phyloP scores from a whole-genome alignment of 2,113 vertebrate species.

The Puffinus mauretanicus region DNA sequence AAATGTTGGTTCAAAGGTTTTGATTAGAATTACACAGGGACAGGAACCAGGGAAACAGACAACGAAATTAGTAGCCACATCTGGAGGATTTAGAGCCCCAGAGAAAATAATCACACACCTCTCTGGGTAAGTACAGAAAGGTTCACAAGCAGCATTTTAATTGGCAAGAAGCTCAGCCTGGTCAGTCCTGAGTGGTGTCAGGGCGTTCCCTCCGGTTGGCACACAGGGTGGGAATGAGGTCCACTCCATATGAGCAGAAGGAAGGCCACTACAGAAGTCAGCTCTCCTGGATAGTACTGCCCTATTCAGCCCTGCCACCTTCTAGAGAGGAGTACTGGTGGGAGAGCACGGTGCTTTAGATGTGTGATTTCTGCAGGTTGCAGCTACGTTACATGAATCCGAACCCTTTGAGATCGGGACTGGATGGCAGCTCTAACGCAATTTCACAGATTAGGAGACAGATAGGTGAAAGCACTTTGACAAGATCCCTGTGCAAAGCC shows the following conservation, averaged over 20 bases:
- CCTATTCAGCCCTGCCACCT: neutral
- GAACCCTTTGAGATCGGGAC: fast-evolving
- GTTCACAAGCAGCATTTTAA: neutral
- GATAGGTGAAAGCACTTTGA: neutral
- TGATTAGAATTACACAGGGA: neutral
- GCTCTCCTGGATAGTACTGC: neutral
- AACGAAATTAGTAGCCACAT: neutral
- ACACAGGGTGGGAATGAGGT: neutral
- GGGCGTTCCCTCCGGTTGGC: fast-evolving
- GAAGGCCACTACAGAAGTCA: neutral
- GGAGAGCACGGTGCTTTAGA: fast-evolving
- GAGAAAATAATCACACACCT: neutral
- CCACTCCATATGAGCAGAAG: neutral
- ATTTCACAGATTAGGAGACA: neutral
- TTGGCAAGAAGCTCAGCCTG: neutral
- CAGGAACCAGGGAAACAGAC: neutral
- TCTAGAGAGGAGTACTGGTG: neutral
- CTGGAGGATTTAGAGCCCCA: neutral
- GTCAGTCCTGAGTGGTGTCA: neutral
- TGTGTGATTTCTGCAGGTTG: neutral
- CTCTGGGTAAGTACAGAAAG: neutral
- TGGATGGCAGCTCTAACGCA: neutral
- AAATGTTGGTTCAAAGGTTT: neutral
- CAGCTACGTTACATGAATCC: neutral
- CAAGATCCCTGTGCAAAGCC: neutral